Evolutionary conservation across 2,113 vertebrate species (phyloP), one percentile per base, ranked within the genome.

Genomic region (Scomber scombrus): DNA sequence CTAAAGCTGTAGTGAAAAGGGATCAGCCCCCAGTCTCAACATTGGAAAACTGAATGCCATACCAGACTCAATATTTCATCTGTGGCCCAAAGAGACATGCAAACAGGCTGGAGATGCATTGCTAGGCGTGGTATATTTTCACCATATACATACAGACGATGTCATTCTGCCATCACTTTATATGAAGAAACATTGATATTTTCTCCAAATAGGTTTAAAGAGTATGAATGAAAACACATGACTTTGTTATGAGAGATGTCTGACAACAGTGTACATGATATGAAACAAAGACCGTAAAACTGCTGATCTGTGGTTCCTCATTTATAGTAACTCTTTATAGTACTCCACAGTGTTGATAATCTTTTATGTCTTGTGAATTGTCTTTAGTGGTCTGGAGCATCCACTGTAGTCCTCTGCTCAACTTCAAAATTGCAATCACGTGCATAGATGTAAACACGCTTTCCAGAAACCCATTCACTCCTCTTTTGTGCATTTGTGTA

Each of bases 301-400:
- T 14, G 9, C 3, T 29, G 61, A 75, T 52, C 47, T 9, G 50
- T 58, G 21, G 80, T 88, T 26, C 23, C 23, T 26, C 23, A 26
- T 26, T 82, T 87, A 85, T 65, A 85, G 61, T 58, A 43, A 0
- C 43, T 40, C 16, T n/a, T n/a, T n/a, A n/a, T n/a, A n/a, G n/a
- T n/a, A n/a, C n/a, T 60, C 71, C 46, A 40, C 43, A 47, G 45
- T 57, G 74, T 74, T 55, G 63, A 80, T 76, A 45, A 70, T 83
- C 11, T 81, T 74, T 82, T 63, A 76, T 70, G 57, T 71, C 14
- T 49, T 78, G 15, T 80, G 54, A 85, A 71, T 74, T 47, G n/a
- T 52, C 2, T 69, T 54, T 31, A 55, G 54, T 19, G 55, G 23
- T 56, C 56, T 26, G 19, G 26, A 19, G 12, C 8, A 49, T 58